Evolutionary conservation across 2,797 vertebrate genomes (phyloP), one percentile per base, ranked within the genome.

Genomic region (Chloroceryle inda): DNA sequence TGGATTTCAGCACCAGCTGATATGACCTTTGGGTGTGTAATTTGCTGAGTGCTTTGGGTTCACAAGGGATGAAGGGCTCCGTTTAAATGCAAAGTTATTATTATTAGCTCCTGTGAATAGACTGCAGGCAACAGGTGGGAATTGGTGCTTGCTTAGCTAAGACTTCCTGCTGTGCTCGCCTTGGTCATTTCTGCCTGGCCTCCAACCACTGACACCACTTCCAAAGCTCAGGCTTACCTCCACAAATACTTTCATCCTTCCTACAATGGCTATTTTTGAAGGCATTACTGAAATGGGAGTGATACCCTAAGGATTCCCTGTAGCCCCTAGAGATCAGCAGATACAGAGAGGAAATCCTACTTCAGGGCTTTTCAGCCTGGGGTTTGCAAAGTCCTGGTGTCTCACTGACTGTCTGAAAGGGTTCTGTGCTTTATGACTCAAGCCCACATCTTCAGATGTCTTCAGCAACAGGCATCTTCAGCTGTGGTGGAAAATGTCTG

Each of bases 41-140:
- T 80, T 69, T n/a, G 77, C 45, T 5, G 79, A 87, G 94, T 64
- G 87, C 76, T 81, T 78, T 56, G 91, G 73, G 93, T 92, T 96
- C 96, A 79, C n/a, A 20, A 10, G 92, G 95, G 93, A 95, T 95
- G 79, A 92, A 92, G 69, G 55, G 87, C 67, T 92, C 67, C 0
- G 0, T 53, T 67, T 67, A 89, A 95, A 94, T 0, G 4, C 83
- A 69, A 96, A 73, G 62, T 75, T 56, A 89, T 91, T 55, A 38
- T 97, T 96, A 93, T 95, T 79, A 88, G 96, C 71, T 90, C 47
- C 95, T 10, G 87, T 19, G 78, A 88, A 96, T 62, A 77, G 94
- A 94, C 73, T 64, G 80, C 67, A 35, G 92, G 90, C 53, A 13
- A 92, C 97, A 97, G 96, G 95, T 97, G 96, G 63, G 69, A 85